These are phyloP conservation scores for Idaea dimidiata DNA, from an alignment of 2,888 invertebrate genomes.

Conservation along the genomic window DNA sequence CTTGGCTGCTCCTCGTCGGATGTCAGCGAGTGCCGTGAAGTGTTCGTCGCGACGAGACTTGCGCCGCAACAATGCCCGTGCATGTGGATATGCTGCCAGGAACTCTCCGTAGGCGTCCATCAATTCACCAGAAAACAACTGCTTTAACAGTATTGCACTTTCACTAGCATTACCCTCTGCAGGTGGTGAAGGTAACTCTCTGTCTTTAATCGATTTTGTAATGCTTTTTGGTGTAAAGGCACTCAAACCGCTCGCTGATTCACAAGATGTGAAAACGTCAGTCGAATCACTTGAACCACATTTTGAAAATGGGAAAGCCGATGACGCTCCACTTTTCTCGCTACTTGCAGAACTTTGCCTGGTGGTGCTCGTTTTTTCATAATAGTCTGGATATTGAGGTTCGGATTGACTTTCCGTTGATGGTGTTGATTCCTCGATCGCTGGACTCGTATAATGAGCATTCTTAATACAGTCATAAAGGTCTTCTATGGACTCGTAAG, in stretches of 20 bases:
- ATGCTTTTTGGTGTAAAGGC: conserved; percentile 62
- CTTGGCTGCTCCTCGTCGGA: conserved; percentile 84
- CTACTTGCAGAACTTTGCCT: conserved; percentile 73
- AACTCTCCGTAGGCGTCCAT: conserved; percentile 85
- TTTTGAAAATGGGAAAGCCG: conserved; percentile 76
- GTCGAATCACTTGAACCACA: conserved; percentile 74
- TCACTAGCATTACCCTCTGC: conserved; percentile 55
- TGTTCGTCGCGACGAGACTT: conserved; percentile 84
- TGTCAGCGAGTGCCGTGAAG: conserved; percentile 83
- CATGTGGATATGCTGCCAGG: conserved; percentile 81
- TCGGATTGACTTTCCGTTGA: conserved; percentile 70
- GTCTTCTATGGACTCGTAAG: conserved; percentile 76
- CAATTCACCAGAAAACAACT: conserved; percentile 83
- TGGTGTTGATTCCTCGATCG: conserved; percentile 66
- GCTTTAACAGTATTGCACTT: conserved; percentile 72
- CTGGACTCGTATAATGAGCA: conserved; percentile 62
- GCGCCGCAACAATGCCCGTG: conserved; percentile 82
- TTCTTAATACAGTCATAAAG: conserved; percentile 76
- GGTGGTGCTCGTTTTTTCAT: conserved; percentile 63
- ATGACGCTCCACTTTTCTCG: conserved; percentile 73
- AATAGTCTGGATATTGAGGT: conserved; percentile 69
- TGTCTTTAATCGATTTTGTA: conserved; percentile 59
- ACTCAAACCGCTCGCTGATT: conserved; percentile 72
- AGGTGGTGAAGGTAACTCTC: conserved; percentile 66
- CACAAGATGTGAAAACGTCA: conserved; percentile 70